These are phyloP conservation scores for Pachydiplax longipennis DNA, from an alignment of 2,888 invertebrate species.

Conservation along the genomic window DNA sequence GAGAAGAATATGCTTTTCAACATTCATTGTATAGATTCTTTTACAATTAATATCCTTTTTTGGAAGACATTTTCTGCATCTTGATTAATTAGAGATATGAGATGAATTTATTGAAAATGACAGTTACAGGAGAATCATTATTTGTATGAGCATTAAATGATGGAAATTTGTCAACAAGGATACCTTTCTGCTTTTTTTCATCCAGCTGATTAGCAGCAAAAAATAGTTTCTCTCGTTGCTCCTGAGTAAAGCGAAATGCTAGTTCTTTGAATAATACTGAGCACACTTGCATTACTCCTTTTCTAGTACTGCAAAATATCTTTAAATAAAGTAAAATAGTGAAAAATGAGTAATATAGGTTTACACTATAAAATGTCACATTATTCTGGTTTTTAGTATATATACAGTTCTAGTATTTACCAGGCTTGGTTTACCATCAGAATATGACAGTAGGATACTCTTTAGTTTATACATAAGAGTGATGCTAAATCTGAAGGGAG, in stretches of 20 bases:
- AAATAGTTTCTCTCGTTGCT: conserved; percentile 65
- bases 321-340: conserved; percentile 54
- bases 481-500: conserved; percentile 78
- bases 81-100: too few species aligned
- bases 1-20: too few species aligned
- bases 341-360: neutral
- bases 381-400: too few species aligned
- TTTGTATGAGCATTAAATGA: too few species aligned
- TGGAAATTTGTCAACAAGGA: neutral
- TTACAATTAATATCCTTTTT: too few species aligned
- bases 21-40: too few species aligned
- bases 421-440: conserved; percentile 76
- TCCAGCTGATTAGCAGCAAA: conserved; percentile 57
- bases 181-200: conserved; percentile 63
- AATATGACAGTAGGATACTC: conserved; percentile 72
- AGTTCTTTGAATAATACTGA: conserved; percentile 68
- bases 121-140: neutral
- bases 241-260: conserved; percentile 63
- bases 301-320: conserved; percentile 82
- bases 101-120: too few species aligned
- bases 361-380: neutral
- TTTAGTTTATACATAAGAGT: conserved; percentile 78
- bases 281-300: conserved; percentile 75
- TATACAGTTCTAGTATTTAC: conserved; percentile 59
- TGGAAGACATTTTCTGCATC: too few species aligned